Conservation (phyloP, 2,888 invertebrate species). For the Flexamia atlantica region DNA sequence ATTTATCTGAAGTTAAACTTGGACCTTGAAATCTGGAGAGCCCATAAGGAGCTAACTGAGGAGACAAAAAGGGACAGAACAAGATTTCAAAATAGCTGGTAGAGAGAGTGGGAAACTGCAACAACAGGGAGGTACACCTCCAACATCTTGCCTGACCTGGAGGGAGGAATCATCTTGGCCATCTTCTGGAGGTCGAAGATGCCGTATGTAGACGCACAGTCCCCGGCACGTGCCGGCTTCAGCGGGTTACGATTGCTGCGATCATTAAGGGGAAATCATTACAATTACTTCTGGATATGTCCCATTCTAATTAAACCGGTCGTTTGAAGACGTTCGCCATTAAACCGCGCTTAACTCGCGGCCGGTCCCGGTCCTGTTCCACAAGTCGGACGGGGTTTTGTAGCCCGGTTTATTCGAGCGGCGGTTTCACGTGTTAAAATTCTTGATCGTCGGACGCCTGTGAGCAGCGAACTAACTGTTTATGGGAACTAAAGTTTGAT, state of each 20-base stretch:
- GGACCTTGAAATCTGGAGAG: too few species aligned
- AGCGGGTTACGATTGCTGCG: neutral
- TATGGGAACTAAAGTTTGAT: neutral
- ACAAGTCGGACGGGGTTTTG: too few species aligned
- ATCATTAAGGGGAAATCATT: constrained; percentile 23
- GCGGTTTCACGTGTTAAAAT: neutral
- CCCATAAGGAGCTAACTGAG: too few species aligned
- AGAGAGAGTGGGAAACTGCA: too few species aligned
- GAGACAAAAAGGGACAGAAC: too few species aligned
- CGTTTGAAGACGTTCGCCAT: constrained; percentile 34
- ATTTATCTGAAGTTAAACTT: too few species aligned
- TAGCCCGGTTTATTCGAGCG: neutral
- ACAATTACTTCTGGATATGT: constrained; percentile 12
- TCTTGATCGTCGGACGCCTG: too few species aligned
- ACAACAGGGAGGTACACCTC: too few species aligned
- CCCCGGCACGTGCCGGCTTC: neutral
- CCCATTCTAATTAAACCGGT: constrained; percentile 46
- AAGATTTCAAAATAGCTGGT: too few species aligned
- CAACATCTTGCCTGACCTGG: too few species aligned
- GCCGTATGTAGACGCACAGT: neutral
- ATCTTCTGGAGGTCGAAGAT: neutral
- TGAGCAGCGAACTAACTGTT: neutral
- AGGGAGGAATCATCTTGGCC: too few species aligned
- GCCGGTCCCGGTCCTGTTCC: too few species aligned
- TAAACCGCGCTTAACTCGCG: constrained; percentile 29